Percentiles rank a stretch among this genome's conserved stretches.
These are phyloP conservation scores for Argyra leucocephala DNA, from an alignment of 2,888 invertebrate species.

Conservation along the genomic window DNA sequence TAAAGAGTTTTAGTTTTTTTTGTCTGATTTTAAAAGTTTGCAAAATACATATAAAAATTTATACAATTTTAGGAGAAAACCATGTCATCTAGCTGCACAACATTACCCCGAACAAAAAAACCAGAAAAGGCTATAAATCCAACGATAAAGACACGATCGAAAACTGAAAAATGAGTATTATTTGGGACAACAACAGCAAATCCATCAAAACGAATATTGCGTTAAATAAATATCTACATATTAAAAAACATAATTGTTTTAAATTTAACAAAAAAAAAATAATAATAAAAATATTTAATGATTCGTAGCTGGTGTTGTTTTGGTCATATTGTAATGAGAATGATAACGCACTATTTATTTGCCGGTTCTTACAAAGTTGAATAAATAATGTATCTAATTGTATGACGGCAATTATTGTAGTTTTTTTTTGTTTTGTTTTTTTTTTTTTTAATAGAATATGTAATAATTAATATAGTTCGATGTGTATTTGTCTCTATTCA, in stretches of 20 bases:
- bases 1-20: too few species aligned
- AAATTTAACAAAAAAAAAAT: too few species aligned
- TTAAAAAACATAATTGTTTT: neutral
- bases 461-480: neutral
- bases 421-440: too few species aligned
- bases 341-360: neutral
- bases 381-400: neutral
- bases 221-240: neutral
- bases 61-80: conserved; percentile 37
- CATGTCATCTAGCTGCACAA: conserved; percentile 42
- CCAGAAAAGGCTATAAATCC: conserved; percentile 33
- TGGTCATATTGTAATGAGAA: neutral
- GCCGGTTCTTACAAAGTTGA: neutral
- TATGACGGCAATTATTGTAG: neutral
- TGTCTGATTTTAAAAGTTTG: too few species aligned
- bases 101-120: conserved; percentile 41
- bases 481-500: neutral
- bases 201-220: neutral
- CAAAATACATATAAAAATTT: conserved; percentile 15
- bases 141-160: conserved; percentile 30
- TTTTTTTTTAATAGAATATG: neutral
- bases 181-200: neutral
- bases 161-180: conserved; percentile 29
- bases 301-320: conserved; percentile 3
- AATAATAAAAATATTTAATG: too few species aligned